These are phyloP conservation scores for Allenopithecus nigroviridis DNA, from an alignment of 2,797 vertebrate genomes.

Conservation along the genomic window DNA sequence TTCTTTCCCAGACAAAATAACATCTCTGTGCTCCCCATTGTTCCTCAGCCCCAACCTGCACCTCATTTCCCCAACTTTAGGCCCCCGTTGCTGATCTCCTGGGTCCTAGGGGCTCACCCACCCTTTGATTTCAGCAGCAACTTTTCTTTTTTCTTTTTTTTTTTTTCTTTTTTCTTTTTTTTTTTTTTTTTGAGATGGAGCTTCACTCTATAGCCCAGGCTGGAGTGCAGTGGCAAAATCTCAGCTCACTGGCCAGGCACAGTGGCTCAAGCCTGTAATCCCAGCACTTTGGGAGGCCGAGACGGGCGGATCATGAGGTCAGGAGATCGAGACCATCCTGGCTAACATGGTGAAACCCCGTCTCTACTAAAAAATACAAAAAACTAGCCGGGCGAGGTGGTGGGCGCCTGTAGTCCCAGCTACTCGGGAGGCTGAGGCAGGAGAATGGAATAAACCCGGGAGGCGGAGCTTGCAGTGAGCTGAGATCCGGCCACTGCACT, in stretches of 20 bases:
- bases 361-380: too few relatives aligned
- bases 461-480: too few relatives aligned
- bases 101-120: neutral
- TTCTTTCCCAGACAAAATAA: neutral
- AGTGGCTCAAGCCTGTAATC: too few relatives aligned
- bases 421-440: too few relatives aligned
- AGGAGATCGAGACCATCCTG: too few relatives aligned
- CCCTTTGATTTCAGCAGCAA: neutral
- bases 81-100: neutral
- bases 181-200: neutral
- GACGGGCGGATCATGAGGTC: too few relatives aligned
- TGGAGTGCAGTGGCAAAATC: neutral
- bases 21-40: neutral
- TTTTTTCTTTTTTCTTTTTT: accelerated
- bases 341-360: too few relatives aligned
- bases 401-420: too few relatives aligned
- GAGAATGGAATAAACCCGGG: too few relatives aligned
- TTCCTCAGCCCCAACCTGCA: neutral
- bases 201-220: neutral
- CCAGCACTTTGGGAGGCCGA: too few relatives aligned
- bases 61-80: neutral
- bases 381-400: too few relatives aligned
- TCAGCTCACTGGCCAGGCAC: neutral
- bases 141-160: neutral
- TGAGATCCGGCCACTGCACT: too few relatives aligned